phyloP scores from a whole-genome alignment of 2,797 vertebrate genomes.

The Pipistrellus nathusii region DNA sequence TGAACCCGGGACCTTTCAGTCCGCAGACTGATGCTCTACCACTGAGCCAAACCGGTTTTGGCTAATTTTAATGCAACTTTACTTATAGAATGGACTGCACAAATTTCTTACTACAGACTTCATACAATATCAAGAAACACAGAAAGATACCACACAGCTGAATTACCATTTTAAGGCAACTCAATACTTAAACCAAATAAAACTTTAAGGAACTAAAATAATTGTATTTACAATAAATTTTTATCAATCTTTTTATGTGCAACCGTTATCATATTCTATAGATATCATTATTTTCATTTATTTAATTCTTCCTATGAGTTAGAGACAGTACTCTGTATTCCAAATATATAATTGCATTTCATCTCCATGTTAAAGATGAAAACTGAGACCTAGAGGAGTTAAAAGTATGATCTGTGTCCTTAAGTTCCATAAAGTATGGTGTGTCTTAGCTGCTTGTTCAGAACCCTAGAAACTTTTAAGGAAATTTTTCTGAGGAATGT shows the following conservation, averaged over 20 bases:
- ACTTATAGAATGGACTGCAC: not conserved
- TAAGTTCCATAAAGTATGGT: not conserved
- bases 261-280: not conserved
- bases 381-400: not conserved
- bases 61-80: not conserved
- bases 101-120: not conserved
- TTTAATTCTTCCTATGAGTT: not conserved
- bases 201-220: not conserved
- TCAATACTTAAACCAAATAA: not conserved
- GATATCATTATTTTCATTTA: not conserved
- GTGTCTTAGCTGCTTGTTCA: not conserved
- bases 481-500: not conserved
- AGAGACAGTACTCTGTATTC: not conserved
- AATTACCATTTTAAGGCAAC: not conserved
- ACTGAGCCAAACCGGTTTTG: too few relatives aligned
- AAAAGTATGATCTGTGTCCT: not conserved
- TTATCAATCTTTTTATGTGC: not conserved
- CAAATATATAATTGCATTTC: not conserved
- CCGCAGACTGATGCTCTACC: too few relatives aligned
- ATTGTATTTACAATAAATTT: not conserved
- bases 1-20: too few relatives aligned
- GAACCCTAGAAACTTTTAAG: not conserved
- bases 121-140: not conserved
- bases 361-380: conserved; percentile 16
- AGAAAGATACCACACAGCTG: not conserved